Conservation (phyloP, 1,140 invertebrate species). For the Oedothorax gibbosus region DNA sequence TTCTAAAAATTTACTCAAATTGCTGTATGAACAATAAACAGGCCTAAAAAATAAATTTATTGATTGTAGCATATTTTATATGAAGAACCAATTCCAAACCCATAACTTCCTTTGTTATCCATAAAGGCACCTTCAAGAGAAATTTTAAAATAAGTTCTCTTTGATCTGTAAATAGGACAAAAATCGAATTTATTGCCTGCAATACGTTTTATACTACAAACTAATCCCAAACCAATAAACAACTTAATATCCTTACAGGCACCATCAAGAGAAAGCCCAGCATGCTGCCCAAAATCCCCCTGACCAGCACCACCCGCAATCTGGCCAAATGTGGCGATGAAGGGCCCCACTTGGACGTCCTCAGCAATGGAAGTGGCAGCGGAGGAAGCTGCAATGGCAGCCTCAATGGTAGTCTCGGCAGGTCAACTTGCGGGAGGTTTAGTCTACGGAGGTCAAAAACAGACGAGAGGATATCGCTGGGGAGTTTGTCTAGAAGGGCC, state of each 20-base stretch:
- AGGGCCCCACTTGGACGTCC: slow-evolving; percentile 22
- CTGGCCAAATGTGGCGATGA: slow-evolving; percentile 64
- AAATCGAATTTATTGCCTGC: too few species aligned
- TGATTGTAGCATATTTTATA: too few species aligned
- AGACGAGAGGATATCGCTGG: slow-evolving; percentile 64
- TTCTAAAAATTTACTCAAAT: too few species aligned
- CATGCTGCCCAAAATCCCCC: slow-evolving; percentile 76
- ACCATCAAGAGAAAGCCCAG: slow-evolving; percentile 67
- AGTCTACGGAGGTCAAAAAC: slow-evolving; percentile 66
- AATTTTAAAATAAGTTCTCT: too few species aligned
- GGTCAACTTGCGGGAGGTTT: slow-evolving; percentile 61
- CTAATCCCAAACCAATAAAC: neutral
- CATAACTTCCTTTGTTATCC: too few species aligned
- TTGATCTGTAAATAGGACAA: too few species aligned
- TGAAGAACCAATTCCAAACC: too few species aligned
- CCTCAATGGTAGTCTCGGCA: slow-evolving; percentile 58
- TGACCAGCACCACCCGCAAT: slow-evolving; percentile 89
- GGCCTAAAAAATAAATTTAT: too few species aligned
- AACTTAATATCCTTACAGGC: slow-evolving; percentile 51
- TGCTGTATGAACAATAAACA: too few species aligned
- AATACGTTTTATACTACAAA: too few species aligned
- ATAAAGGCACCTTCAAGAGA: too few species aligned
- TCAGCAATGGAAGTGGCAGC: slow-evolving; percentile 35
- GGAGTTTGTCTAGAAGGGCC: slow-evolving; percentile 69
- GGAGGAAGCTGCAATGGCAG: slow-evolving; percentile 61